phyloP scores from a whole-genome alignment of 1,140 invertebrate species.

The Philopotamus ludificatus region DNA sequence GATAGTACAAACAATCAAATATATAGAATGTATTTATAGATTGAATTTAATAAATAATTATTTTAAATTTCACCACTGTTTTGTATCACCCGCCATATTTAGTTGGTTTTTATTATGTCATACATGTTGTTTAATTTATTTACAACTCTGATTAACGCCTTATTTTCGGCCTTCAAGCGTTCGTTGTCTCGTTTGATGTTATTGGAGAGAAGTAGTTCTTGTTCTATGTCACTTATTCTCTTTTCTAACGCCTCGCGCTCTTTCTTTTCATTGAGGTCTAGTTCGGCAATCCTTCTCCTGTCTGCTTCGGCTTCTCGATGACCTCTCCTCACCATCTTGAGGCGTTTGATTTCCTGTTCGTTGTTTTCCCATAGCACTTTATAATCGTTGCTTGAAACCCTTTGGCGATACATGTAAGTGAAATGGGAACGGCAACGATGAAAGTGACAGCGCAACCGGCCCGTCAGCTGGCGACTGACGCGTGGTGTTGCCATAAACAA shows the following conservation, averaged over 20 bases:
- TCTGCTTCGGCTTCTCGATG: neutral
- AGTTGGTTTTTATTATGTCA: neutral
- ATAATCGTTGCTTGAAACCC: slow-evolving; percentile 59
- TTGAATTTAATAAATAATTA: slow-evolving; percentile 13
- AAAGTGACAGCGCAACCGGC: too few species aligned
- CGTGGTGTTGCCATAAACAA: slow-evolving; percentile 44
- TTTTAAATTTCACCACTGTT: neutral
- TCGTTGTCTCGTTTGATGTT: slow-evolving; percentile 96
- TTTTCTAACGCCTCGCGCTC: neutral
- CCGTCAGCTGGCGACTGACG: too few species aligned
- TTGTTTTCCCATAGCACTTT: slow-evolving; percentile 77
- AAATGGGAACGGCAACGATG: neutral
- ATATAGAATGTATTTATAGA: slow-evolving; percentile 11
- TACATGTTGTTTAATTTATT: slow-evolving; percentile 84
- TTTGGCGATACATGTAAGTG: neutral
- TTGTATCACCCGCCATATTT: too few species aligned
- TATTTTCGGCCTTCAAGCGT: slow-evolving; percentile 93
- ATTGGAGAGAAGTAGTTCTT: neutral
- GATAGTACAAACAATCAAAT: slow-evolving; percentile 31
- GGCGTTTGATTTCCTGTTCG: slow-evolving; percentile 52
- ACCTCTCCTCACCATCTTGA: slow-evolving; percentile 45
- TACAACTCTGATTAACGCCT: slow-evolving; percentile 90
- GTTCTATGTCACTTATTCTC: neutral
- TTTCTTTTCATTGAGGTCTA: neutral
- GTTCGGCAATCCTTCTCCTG: neutral